phyloP scores from a whole-genome alignment of 1,140 invertebrate species.

The Drosophila neocordata region DNA sequence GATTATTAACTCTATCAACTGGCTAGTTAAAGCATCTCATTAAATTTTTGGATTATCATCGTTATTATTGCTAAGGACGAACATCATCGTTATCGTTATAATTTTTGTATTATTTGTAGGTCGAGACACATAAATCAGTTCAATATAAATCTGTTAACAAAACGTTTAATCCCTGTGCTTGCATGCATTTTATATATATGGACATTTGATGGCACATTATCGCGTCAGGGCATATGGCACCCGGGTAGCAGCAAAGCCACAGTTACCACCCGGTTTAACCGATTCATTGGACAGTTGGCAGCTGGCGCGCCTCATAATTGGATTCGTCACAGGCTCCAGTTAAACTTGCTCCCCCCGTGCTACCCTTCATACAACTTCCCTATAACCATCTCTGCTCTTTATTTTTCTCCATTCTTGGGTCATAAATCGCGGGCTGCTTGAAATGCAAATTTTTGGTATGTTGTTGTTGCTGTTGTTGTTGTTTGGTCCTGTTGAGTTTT shows the following conservation, averaged over 20 bases:
- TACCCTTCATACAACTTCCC: conserved; percentile 1
- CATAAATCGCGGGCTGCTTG: conserved; percentile 79
- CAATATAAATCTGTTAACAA: conserved; percentile 81
- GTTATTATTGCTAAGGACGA: too few species aligned
- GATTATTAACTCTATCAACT: too few species aligned
- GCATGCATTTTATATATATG: conserved; percentile 76
- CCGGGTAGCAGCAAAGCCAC: conserved; percentile 28
- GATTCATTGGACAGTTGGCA: conserved; percentile 63
- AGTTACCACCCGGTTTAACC: conserved; percentile 5
- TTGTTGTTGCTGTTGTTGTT: conserved; percentile 23
- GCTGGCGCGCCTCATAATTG: conserved; percentile 79
- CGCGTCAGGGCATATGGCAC: conserved; percentile 76
- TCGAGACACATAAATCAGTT: conserved; percentile 65
- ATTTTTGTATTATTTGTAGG: not conserved
- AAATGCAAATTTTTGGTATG: conserved; percentile 74
- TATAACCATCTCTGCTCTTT: not conserved
- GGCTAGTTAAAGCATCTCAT: too few species aligned
- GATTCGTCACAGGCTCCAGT: conserved; percentile 66
- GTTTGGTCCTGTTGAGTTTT: conserved; percentile 25
- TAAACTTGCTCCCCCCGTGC: not conserved
- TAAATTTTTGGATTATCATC: too few species aligned
- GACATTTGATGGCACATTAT: conserved; percentile 78
- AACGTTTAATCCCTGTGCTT: conserved; percentile 75
- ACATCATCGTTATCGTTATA: not conserved
- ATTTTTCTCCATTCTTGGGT: conserved; percentile 19